Percentiles rank a stretch among this genome's conserved stretches.
Conservation (phyloP, 2,113 vertebrate genomes). For the Lagenorhynchus albirostris region DNA sequence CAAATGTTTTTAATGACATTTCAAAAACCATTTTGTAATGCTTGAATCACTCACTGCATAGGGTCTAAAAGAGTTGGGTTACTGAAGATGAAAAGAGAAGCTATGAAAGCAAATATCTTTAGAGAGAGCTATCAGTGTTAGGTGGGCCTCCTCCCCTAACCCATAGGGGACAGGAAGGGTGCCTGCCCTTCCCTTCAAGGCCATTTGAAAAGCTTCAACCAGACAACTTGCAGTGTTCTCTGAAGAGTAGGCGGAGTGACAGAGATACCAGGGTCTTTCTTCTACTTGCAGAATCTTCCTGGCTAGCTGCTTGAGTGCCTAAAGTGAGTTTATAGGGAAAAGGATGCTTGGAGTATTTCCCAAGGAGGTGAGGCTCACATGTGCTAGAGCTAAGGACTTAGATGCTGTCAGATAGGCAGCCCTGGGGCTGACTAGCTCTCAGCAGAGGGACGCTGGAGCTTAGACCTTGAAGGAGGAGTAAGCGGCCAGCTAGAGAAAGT, state of each 20-base stretch:
- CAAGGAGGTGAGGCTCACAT: background rate
- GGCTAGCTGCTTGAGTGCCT: background rate
- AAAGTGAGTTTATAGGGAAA: background rate
- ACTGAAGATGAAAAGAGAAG: background rate
- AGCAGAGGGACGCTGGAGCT: background rate
- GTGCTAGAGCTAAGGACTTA: background rate
- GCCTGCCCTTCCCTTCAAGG: background rate
- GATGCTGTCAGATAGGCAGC: background rate
- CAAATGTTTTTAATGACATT: background rate
- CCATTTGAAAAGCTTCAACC: background rate
- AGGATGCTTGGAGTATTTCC: background rate
- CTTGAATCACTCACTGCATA: background rate
- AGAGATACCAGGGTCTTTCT: background rate
- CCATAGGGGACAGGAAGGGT: fast-evolving
- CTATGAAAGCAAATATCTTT: too few relatives aligned
- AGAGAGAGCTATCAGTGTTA: background rate
- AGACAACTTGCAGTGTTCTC: background rate
- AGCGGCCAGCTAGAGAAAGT: background rate
- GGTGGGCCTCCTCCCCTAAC: background rate
- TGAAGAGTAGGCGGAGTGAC: background rate
- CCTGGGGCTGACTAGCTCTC: background rate
- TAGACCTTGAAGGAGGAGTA: background rate
- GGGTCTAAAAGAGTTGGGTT: background rate
- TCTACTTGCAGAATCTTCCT: background rate
- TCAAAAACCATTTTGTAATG: background rate